A percentile compares a stretch with the other conserved stretches of the same genome.
Conservation (phyloP, 1,140 invertebrate genomes). For the Bombus waltoni region DNA sequence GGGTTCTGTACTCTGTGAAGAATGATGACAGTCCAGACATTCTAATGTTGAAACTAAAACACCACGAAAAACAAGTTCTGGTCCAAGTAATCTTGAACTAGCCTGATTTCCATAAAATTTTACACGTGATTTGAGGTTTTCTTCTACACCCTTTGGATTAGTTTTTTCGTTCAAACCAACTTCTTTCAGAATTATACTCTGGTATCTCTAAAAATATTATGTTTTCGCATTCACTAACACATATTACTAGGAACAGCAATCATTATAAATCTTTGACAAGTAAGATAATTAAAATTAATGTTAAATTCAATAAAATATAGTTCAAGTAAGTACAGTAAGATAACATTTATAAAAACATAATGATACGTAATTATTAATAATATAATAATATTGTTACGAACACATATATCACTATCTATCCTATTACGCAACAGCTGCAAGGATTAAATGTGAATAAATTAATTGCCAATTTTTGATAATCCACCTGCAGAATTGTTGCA, state of each 20-base stretch:
- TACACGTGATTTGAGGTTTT: constrained; percentile 88
- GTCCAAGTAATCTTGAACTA: constrained; percentile 89
- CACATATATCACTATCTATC: constrained; percentile 62
- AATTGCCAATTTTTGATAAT: background rate
- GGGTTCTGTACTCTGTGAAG: constrained; percentile 93
- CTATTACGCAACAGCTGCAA: background rate
- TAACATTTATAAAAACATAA: constrained; percentile 46
- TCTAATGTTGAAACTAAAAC: constrained; percentile 94
- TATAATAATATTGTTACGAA: constrained; percentile 80
- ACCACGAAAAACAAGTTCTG: constrained; percentile 93
- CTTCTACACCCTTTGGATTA: constrained; percentile 87
- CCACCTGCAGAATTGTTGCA: too few relatives aligned
- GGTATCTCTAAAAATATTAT: constrained; percentile 86
- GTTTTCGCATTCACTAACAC: constrained; percentile 5
- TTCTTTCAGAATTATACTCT: constrained; percentile 88
- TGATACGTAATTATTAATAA: constrained; percentile 29
- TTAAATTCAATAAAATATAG: constrained; percentile 7
- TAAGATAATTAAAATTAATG: constrained; percentile 6
- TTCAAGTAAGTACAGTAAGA: background rate
- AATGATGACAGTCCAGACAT: constrained; percentile 94
- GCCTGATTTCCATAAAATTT: constrained; percentile 93
- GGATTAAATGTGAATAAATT: background rate
- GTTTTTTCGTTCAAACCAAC: constrained; percentile 87
- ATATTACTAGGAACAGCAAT: background rate
- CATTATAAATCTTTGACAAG: background rate